Conservation (phyloP, 1,140 invertebrate genomes). For the Phymorhynchus buccinoides region DNA sequence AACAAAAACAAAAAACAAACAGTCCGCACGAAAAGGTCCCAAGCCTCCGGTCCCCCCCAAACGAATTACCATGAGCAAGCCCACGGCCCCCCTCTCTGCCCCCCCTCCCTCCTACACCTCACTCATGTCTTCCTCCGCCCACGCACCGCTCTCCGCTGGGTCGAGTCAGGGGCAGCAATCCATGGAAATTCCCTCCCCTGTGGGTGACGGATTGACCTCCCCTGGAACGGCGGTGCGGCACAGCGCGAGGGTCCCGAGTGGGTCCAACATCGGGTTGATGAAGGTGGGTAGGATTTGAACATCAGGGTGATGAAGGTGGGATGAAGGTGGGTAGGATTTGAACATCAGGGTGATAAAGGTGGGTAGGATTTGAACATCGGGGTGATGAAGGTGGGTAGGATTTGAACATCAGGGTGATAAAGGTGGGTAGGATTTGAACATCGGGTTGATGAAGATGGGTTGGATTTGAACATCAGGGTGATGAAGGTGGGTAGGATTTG, state of each 20-base stretch:
- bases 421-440: no score
- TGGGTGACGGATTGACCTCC: slow-evolving; percentile 27
- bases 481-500: no score
- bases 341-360: no score
- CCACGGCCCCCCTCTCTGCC: slow-evolving; percentile 1
- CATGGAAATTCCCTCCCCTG: slow-evolving; percentile 19
- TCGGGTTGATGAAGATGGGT: no score
- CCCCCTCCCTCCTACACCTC: background rate
- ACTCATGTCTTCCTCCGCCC: no score
- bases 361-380: no score
- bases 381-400: no score
- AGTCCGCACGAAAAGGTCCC: slow-evolving; percentile 27
- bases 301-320: background rate
- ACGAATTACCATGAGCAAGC: slow-evolving; percentile 29
- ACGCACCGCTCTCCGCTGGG: background rate
- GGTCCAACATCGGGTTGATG: slow-evolving; percentile 14
- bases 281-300: background rate
- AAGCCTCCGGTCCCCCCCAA: slow-evolving; percentile 34
- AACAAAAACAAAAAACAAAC: no score
- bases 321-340: no score
- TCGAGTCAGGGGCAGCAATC: background rate
- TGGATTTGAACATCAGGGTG: no score
- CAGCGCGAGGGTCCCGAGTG: slow-evolving; percentile 5
- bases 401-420: no score
- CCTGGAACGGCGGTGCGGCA: slow-evolving; percentile 24